phyloP scores from a whole-genome alignment of 2,797 vertebrate species.

The Calcarius lapponicus region DNA sequence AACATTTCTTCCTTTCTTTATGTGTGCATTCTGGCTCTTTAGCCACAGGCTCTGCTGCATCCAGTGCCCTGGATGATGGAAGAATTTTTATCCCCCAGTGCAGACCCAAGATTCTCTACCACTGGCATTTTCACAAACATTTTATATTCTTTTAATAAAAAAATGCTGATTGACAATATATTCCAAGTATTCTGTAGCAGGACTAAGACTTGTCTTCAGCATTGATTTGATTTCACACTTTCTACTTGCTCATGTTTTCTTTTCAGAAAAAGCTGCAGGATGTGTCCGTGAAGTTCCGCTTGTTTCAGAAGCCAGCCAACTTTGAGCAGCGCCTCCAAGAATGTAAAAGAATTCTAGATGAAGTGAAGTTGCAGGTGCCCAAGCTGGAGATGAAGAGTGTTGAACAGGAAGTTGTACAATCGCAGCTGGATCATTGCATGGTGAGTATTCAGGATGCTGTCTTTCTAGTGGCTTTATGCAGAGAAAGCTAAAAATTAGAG shows the following conservation, averaged over 20 bases:
- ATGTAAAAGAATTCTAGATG: conserved; percentile 88
- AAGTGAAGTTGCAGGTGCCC: conserved; percentile 88
- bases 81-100: neutral
- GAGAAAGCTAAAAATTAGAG: neutral
- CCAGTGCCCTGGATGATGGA: neutral
- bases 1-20: neutral
- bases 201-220: neutral
- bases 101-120: neutral
- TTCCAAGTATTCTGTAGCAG: neutral
- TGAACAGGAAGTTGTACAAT: conserved; percentile 94
- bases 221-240: neutral
- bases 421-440: conserved; percentile 96
- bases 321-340: conserved; percentile 91
- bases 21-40: neutral
- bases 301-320: conserved; percentile 97
- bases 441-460: conserved; percentile 73
- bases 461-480: neutral
- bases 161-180: neutral
- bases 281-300: conserved; percentile 90
- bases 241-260: no score
- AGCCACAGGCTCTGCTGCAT: neutral
- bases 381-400: conserved; percentile 87
- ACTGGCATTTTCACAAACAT: neutral
- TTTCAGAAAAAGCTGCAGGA: conserved; percentile 91
- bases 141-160: neutral